A percentile compares a stretch with the other conserved stretches of the same genome.
Evolutionary conservation across 2,888 invertebrate genomes (phyloP).

Genomic region (Tubiluchus corallicola): DNA sequence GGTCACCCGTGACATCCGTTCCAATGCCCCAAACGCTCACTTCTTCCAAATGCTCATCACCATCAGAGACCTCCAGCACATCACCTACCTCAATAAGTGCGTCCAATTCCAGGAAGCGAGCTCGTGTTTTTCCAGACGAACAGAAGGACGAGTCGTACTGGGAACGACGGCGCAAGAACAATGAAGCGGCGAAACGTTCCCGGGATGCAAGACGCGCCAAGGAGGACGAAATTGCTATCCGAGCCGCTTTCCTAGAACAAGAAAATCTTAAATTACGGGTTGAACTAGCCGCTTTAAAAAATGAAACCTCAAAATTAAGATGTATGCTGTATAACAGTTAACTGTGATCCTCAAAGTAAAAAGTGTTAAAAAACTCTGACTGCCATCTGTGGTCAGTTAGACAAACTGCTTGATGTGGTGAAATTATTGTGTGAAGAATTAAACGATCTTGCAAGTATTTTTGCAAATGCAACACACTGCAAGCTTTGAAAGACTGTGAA

Average conservation of each 20-base stretch:
- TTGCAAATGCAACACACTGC: no score
- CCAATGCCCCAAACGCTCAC: background rate
- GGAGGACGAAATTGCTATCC: constrained; percentile 75
- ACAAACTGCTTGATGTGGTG: no score
- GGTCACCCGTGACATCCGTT: no score
- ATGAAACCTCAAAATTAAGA: constrained; percentile 40
- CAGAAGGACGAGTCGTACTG: constrained; percentile 61
- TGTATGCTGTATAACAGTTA: constrained; percentile 31
- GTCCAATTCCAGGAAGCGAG: constrained; percentile 16
- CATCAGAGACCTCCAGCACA: background rate
- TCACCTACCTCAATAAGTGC: background rate
- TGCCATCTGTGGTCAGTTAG: no score
- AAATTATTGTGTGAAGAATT: no score
- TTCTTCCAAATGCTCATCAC: background rate
- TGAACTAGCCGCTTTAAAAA: constrained; percentile 44
- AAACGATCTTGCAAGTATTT: no score
- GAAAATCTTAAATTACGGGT: constrained; percentile 60
- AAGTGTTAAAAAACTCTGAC: no score
- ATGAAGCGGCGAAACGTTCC: constrained; percentile 83
- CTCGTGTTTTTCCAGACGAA: constrained; percentile 23
- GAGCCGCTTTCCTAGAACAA: constrained; percentile 66
- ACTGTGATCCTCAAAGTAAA: no score
- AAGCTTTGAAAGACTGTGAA: no score
- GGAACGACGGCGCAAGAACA: constrained; percentile 72
- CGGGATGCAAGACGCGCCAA: constrained; percentile 70